A percentile compares a stretch with the other conserved stretches of the same genome.
Evolutionary conservation across 2,113 vertebrate genomes (phyloP).

Genomic region (Procavia capensis): DNA sequence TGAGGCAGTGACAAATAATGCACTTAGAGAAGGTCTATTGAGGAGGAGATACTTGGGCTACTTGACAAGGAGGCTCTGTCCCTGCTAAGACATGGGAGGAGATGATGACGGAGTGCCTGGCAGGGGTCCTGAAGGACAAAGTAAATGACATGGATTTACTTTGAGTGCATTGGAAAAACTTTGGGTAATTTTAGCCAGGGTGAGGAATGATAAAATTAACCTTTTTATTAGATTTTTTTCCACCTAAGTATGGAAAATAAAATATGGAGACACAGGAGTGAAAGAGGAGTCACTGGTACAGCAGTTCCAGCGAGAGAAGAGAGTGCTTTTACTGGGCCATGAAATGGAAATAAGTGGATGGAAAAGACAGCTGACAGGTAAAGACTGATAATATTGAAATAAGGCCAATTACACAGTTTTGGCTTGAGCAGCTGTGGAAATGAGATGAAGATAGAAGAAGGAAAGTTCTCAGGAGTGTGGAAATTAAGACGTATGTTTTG

Average conservation of each 20-base stretch:
- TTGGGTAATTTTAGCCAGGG: background rate
- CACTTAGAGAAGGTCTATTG: background rate
- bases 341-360: background rate
- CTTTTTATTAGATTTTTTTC: background rate
- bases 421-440: background rate
- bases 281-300: background rate
- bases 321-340: background rate
- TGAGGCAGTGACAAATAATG: background rate
- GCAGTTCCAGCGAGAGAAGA: background rate
- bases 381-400: background rate
- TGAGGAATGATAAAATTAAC: background rate
- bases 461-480: background rate
- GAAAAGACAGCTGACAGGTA: background rate
- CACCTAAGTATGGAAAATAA: background rate
- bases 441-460: background rate
- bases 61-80: background rate
- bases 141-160: background rate
- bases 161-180: background rate
- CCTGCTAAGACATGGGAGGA: background rate
- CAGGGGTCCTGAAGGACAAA: background rate
- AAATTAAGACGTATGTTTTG: background rate
- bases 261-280: background rate
- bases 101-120: background rate
- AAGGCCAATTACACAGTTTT: background rate
- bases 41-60: background rate